Evolutionary conservation across 1,140 invertebrate species (phyloP).

Genomic region (Parapsyche elsis): DNA sequence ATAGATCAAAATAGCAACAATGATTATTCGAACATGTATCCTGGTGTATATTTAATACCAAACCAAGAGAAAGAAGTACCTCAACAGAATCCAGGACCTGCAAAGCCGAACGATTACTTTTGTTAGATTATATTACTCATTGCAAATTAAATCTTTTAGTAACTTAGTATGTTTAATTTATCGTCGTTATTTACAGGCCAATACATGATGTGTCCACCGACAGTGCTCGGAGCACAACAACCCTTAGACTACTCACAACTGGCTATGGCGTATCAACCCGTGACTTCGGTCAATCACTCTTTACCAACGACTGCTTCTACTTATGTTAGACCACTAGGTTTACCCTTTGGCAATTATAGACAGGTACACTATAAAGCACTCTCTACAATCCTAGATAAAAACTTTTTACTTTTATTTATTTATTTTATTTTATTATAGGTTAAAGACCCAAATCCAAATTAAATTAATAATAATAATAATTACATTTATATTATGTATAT

Average conservation of each 20-base stretch:
- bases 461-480: constrained; percentile 6
- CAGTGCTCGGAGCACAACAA: constrained; percentile 60
- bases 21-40: constrained; percentile 61
- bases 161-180: constrained; percentile 28
- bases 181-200: constrained; percentile 57
- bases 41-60: constrained; percentile 72
- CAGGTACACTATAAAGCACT: constrained; percentile 42
- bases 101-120: constrained; percentile 36
- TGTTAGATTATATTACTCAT: background rate
- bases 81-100: constrained; percentile 56
- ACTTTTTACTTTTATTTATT: too few relatives aligned
- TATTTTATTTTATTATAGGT: background rate
- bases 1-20: constrained; percentile 11
- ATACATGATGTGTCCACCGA: constrained; percentile 65
- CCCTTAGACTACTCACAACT: constrained; percentile 64
- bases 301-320: background rate
- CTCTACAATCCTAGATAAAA: too few relatives aligned
- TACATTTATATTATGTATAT: too few relatives aligned
- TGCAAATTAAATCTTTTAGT: background rate
- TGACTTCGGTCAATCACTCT: constrained; percentile 23
- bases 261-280: constrained; percentile 58
- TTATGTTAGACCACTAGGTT: constrained; percentile 34
- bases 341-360: constrained; percentile 43
- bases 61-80: constrained; percentile 57
- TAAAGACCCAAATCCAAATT: background rate